Evolutionary conservation across 2,888 invertebrate species (phyloP).

Genomic region (Drosophila mimica): DNA sequence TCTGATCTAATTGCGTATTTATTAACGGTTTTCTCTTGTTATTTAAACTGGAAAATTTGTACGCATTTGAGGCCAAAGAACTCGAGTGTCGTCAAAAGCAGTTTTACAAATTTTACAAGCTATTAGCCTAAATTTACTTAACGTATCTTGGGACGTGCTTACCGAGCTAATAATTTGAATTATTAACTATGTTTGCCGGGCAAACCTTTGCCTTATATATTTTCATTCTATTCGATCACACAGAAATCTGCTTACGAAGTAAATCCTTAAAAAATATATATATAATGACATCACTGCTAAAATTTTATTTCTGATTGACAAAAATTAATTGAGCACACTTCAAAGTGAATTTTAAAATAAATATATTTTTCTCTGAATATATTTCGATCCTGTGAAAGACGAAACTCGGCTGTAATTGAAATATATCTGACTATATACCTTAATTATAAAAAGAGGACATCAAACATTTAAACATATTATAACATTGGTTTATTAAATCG

Average conservation of each 20-base stretch:
- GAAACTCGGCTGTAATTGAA: not conserved
- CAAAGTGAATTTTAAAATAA: not conserved
- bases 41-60: not conserved
- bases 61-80: no score
- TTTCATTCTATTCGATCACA: no score
- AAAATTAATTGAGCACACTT: not conserved
- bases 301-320: not conserved
- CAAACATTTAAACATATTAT: not conserved
- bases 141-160: not conserved
- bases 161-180: not conserved
- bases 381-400: not conserved
- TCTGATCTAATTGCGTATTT: not conserved
- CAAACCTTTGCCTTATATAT: no score
- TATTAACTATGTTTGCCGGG: no score
- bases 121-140: not conserved
- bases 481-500: not conserved
- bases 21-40: not conserved
- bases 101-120: not conserved
- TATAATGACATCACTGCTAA: not conserved
- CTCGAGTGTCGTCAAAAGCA: not conserved
- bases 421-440: not conserved
- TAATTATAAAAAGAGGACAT: not conserved
- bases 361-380: not conserved
- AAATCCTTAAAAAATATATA: no score
- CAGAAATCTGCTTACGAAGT: no score